Evolutionary conservation across 2,888 invertebrate genomes (phyloP).

Genomic region (Machimus rusticus): DNA sequence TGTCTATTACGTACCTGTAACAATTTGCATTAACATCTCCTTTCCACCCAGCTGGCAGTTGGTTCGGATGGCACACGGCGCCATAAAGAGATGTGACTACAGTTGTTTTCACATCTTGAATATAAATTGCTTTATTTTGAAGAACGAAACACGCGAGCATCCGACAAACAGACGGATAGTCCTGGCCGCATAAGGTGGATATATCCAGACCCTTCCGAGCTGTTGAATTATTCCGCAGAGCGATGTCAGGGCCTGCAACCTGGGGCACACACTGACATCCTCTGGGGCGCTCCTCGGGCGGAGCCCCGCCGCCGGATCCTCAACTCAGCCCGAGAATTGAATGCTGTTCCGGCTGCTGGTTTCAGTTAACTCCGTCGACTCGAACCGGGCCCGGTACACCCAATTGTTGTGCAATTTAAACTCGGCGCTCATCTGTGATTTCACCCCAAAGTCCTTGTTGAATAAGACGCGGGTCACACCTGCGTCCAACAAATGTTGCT

Average conservation of each 20-base stretch:
- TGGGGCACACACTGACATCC: constrained; percentile 36
- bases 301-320: background rate
- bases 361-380: constrained; percentile 41
- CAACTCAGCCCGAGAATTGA: constrained; percentile 42
- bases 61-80: constrained; percentile 44
- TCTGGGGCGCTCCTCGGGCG: background rate
- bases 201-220: constrained; percentile 42
- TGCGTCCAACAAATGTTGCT: constrained; percentile 45
- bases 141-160: constrained; percentile 34
- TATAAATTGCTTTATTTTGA: constrained; percentile 60
- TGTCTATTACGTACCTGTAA: constrained; percentile 43
- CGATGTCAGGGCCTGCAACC: constrained; percentile 32
- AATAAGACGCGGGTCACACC: constrained; percentile 47
- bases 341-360: constrained; percentile 38
- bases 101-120: constrained; percentile 61
- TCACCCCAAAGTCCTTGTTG: constrained; percentile 42
- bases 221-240: constrained; percentile 44
- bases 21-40: constrained; percentile 47
- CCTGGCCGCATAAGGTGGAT: constrained; percentile 42
- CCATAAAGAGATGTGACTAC: constrained; percentile 47
- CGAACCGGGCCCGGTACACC: constrained; percentile 19
- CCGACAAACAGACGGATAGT: constrained; percentile 42
- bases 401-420: constrained; percentile 44
- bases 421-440: constrained; percentile 41
- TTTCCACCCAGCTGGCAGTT: background rate